phyloP scores from a whole-genome alignment of 53 echinoderm and acorn worm genomes.

The Actinopyga echinites region DNA sequence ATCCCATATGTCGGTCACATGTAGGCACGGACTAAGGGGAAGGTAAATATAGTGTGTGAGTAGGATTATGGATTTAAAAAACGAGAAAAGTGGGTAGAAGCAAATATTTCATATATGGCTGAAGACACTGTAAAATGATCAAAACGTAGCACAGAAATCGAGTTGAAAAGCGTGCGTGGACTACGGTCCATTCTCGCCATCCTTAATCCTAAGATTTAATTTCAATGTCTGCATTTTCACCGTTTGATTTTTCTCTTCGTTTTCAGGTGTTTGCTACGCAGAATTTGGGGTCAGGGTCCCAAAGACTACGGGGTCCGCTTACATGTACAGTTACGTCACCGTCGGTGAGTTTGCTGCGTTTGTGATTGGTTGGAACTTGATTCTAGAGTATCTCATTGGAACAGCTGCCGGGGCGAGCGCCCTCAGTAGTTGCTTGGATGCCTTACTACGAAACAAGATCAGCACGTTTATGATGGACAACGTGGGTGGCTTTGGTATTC shows the following conservation, averaged over 20 bases:
- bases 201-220: too few species aligned
- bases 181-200: too few species aligned
- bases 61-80: too few species aligned
- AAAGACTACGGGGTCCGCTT: constrained; percentile 96
- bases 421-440: constrained; percentile 93
- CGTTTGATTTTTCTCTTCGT: background rate
- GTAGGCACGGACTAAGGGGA: too few species aligned
- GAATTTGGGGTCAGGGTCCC: constrained; percentile 97
- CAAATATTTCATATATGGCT: too few species aligned
- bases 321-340: constrained; percentile 99
- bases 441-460: constrained; percentile 78
- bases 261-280: constrained; percentile 92
- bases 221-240: too few species aligned
- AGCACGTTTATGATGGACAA: constrained; percentile 92
- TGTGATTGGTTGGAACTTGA: constrained; percentile 96
- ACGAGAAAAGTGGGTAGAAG: too few species aligned
- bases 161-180: too few species aligned
- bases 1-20: too few species aligned
- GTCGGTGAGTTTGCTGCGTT: constrained; percentile 98
- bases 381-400: constrained; percentile 94
- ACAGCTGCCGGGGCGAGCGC: constrained; percentile 98
- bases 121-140: too few species aligned
- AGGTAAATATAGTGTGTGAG: too few species aligned
- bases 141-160: too few species aligned
- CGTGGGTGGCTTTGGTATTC: constrained; percentile 90